Evolutionary conservation across 2,888 invertebrate genomes (phyloP), one percentile per base, ranked within the genome.

Genomic region (Lydus trimaculatus): DNA sequence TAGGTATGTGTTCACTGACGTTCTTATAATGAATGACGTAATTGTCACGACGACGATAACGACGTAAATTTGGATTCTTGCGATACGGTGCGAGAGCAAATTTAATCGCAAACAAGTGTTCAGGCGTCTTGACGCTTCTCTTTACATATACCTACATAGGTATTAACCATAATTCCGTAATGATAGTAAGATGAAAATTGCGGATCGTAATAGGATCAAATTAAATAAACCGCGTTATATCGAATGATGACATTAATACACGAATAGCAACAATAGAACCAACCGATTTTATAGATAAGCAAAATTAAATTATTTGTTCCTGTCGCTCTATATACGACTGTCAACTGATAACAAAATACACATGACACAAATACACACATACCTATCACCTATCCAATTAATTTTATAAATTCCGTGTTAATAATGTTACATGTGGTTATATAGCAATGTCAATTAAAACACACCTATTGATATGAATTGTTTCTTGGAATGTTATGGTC

Each of bases 401-500:
- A 23, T 60, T 31, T 36, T 31, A 64, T 33, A n/a, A 28, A 63
- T 52, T n/a, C 11, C 11, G 43, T 61, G 23, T 15, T 28, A 31
- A 20, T 36, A n/a, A 61, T 61, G n/a, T 39, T 48, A 9, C 48
- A 48, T n/a, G 48, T 48, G 48, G 17, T 43, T 20, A 4, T 20
- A 4, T 20, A 48, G 20, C 20, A 20, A 48, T 48, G 9, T 11
- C 3, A 20, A 20, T 11, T 17, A 5, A 43, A 43, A 8, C 20
- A 13, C 20, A 20, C 39, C n/a, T 5, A 17, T 17, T 59, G 48
- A 73, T 75, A 80, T 79, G 80, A 81, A 78, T 77, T 76, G 79
- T 72, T 74, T 81, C 63, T 75, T 79, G 67, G 76, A 78, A 66
- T 80, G 80, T 67, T 79, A 77, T 72, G 76, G 73, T 64, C 70